Conservation (phyloP, 2,113 vertebrate species). For the Genyomyrus donnyi region DNA sequence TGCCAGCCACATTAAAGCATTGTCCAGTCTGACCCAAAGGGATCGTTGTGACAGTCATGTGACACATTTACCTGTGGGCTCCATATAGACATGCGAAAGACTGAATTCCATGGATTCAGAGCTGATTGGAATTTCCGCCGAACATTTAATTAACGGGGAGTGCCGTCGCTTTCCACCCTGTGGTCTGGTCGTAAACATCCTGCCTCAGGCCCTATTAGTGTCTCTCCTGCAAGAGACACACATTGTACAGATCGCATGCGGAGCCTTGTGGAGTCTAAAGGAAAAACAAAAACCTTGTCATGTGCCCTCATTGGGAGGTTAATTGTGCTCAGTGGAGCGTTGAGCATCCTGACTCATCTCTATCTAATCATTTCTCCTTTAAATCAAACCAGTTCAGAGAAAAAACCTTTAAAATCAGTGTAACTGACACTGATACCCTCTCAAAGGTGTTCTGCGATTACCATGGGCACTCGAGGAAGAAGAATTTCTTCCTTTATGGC, state of each 20-base stretch:
- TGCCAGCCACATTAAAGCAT: neutral
- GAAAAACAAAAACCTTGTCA: slow-evolving; percentile 4
- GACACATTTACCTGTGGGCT: neutral
- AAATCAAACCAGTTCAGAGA: neutral
- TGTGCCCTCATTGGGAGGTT: slow-evolving; percentile 14
- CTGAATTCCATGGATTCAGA: neutral
- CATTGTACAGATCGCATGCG: neutral
- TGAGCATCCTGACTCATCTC: neutral
- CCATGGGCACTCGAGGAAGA: slow-evolving; percentile 86
- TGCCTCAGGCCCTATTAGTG: slow-evolving; percentile 21
- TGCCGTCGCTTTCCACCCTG: neutral
- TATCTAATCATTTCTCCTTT: neutral
- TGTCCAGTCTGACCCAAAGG: neutral
- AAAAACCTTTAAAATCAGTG: slow-evolving; percentile 16
- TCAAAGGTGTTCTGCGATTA: slow-evolving; percentile 88
- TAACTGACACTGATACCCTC: neutral
- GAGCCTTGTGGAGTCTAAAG: neutral
- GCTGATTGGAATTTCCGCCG: neutral
- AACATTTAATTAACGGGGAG: neutral
- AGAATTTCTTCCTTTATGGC: slow-evolving; percentile 86
- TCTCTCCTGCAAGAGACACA: slow-evolving; percentile 11
- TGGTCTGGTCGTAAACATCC: neutral
- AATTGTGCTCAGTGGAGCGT: slow-evolving; percentile 11
- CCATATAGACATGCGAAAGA: neutral
- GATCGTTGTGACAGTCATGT: neutral